Evolutionary conservation across 2,797 vertebrate species (phyloP).

Genomic region (Pristis pectinata): DNA sequence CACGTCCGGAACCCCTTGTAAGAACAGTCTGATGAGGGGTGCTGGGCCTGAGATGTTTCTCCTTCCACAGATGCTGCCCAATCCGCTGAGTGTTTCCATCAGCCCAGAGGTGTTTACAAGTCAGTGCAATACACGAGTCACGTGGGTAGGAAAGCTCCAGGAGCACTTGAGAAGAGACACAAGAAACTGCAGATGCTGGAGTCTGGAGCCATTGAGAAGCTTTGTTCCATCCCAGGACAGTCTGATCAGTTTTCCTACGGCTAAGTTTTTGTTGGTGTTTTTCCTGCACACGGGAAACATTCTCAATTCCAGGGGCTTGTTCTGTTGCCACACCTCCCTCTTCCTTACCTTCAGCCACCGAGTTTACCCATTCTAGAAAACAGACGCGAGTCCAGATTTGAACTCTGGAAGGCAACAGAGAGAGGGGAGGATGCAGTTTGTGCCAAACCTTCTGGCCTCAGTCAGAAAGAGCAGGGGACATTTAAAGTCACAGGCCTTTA

Average conservation of each 20-base stretch:
- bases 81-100: too few species aligned
- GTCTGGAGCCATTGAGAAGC: too few species aligned
- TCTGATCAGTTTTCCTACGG: background rate
- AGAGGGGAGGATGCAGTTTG: background rate
- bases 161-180: background rate
- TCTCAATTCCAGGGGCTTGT: background rate
- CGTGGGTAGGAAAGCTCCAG: background rate
- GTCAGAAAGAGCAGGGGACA: background rate
- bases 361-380: background rate
- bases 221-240: background rate
- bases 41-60: too few species aligned
- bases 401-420: background rate
- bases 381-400: background rate
- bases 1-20: too few species aligned
- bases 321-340: background rate
- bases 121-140: background rate
- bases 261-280: background rate
- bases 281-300: background rate
- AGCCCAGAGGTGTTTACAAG: too few species aligned
- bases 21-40: too few species aligned
- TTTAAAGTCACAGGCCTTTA: background rate
- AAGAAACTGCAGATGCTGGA: too few species aligned
- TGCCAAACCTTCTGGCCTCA: background rate
- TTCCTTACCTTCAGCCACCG: background rate
- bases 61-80: too few species aligned